Evolutionary conservation across 2,113 vertebrate genomes (phyloP), one percentile per base, ranked within the genome.

Genomic region (Oreochromis spilurus): DNA sequence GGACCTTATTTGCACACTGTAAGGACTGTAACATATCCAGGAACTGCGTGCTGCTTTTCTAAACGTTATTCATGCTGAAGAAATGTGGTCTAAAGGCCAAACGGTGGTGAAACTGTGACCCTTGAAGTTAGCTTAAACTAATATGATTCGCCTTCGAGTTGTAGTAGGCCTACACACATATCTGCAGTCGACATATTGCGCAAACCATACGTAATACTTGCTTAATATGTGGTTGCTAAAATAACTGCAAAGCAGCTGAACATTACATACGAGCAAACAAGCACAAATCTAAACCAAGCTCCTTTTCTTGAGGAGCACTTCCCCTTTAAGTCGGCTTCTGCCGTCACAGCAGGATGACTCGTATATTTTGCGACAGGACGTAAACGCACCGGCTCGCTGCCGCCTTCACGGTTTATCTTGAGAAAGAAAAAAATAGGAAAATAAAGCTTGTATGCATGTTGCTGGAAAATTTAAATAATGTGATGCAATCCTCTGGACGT

Each of bases 351-450:
- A 45, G 7, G 85, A 90, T 89, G 92, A 91, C 83, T 91, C 81
- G 79, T 57, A 12, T 78, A 81, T 87, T 93, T 94, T 91, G 88
- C 95, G 94, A 93, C 94, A 65, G 77, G 84, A 91, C 85, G 90
- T 67, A 78, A 11, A 72, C 7, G 13, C 78, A 45, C 92, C 81
- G 82, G 87, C 48, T 86, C 48, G 4, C 36, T 10, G 62, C 79
- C n/a, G 79, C 79, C 45, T 86, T 75, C 62, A 24, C 52, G 83
- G 34, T 6, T 8, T 38, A 52, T 58, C 62, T 24, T 26, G 38
- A 14, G 9, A 75, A 48, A 38, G 5, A 48, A 75, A 70, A 48
- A 40, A n/a, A 40, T 2, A 9, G 48, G 9, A 34, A 82, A 65
- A 60, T 8, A 52, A 19, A 58, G 3, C 19, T 11, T 13, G 12